These are phyloP conservation scores for Tragelaphus scriptus DNA, from an alignment of 2,113 vertebrate species.

Conservation along the genomic window DNA sequence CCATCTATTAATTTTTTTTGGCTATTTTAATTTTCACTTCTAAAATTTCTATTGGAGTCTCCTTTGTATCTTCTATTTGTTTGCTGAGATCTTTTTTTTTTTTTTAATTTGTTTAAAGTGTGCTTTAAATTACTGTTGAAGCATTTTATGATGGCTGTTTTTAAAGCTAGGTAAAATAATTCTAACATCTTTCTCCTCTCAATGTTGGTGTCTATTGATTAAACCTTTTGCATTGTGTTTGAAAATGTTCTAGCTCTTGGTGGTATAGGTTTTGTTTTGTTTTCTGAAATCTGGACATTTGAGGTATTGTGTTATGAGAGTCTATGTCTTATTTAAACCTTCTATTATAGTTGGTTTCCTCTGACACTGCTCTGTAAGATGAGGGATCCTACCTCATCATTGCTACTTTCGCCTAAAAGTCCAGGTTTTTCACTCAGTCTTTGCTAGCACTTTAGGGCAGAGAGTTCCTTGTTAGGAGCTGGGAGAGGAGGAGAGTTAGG, in stretches of 20 bases:
- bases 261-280: not conserved
- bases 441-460: not conserved
- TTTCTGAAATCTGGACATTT: not conserved
- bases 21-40: not conserved
- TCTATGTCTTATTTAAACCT: not conserved
- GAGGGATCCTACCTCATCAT: not conserved
- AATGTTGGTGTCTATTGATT: not conserved
- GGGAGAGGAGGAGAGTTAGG: fast-evolving
- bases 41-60: not conserved
- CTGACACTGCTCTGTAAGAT: not conserved
- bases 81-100: not conserved
- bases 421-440: not conserved
- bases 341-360: not conserved
- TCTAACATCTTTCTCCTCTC: not conserved
- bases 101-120: not conserved
- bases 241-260: not conserved
- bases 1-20: not conserved
- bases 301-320: not conserved
- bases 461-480: not conserved
- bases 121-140: not conserved
- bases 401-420: not conserved
- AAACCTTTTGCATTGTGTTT: not conserved
- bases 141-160: not conserved
- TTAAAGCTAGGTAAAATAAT: not conserved
- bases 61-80: not conserved